These are phyloP conservation scores for Mormyrus iriodes DNA, from an alignment of 2,113 vertebrate species.

Conservation along the genomic window DNA sequence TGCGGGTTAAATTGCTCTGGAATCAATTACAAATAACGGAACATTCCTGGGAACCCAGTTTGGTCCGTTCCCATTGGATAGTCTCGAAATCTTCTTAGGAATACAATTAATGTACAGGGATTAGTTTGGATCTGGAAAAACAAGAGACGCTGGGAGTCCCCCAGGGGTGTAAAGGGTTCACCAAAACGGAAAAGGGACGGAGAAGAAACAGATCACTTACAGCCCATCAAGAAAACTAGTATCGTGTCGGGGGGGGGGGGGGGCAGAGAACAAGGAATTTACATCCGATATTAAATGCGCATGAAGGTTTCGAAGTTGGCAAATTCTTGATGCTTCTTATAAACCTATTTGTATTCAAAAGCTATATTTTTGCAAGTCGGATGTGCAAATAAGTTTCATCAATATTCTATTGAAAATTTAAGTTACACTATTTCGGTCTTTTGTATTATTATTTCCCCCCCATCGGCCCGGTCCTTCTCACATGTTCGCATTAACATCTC, in stretches of 20 bases:
- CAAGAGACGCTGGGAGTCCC: not conserved
- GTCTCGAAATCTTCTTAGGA: not conserved
- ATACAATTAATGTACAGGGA: not conserved
- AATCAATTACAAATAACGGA: constrained; percentile 21
- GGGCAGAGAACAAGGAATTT: not conserved
- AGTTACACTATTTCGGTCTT: not conserved
- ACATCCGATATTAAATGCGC: not conserved
- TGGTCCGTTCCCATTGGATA: not conserved
- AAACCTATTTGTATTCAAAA: not conserved
- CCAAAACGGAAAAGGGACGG: not conserved
- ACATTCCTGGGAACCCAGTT: not conserved
- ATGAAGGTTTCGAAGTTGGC: not conserved
- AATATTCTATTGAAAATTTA: not conserved
- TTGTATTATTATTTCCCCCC: not conserved
- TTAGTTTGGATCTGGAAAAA: not conserved
- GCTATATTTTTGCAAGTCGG: not conserved
- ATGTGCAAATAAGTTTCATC: not conserved
- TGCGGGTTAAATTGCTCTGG: constrained; percentile 1
- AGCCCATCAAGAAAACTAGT: not conserved
- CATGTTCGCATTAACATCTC: not conserved
- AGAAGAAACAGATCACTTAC: not conserved
- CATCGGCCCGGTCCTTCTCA: not conserved
- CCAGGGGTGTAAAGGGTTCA: not conserved
- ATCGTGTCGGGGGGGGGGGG: not conserved
- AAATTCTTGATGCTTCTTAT: not conserved